Evolutionary conservation across 2,797 vertebrate genomes (phyloP).

Genomic region (Allobates femoralis): DNA sequence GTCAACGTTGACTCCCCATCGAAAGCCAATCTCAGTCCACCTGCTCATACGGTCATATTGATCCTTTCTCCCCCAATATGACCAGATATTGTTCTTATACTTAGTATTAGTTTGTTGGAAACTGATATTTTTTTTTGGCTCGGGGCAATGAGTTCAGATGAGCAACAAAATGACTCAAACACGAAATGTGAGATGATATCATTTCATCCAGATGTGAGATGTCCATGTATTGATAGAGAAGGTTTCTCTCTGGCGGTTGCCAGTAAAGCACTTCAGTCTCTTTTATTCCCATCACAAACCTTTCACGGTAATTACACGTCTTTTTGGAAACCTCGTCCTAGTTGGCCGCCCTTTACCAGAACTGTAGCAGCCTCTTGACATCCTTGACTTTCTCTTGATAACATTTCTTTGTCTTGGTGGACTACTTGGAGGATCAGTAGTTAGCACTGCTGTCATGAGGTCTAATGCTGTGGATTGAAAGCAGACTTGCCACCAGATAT

Average conservation of each 20-base stretch:
- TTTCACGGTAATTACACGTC: background rate
- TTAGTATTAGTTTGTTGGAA: background rate
- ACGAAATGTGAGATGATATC: constrained; percentile 3
- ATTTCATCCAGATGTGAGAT: constrained; percentile 26
- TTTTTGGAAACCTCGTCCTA: background rate
- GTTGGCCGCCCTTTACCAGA: background rate
- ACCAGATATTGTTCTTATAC: background rate
- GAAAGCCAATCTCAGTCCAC: background rate
- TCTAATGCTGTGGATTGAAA: no score
- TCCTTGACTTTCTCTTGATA: background rate
- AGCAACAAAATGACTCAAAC: background rate
- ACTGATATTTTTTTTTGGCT: background rate
- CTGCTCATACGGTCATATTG: background rate
- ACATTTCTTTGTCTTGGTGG: background rate
- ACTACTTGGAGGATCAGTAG: background rate
- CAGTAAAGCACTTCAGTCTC: background rate
- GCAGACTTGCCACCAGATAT: no score
- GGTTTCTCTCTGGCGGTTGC: background rate
- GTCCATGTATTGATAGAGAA: constrained; percentile 1
- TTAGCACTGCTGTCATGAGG: background rate
- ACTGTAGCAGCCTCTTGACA: background rate
- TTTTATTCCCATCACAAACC: background rate
- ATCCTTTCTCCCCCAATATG: background rate
- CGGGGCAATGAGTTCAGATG: no score
- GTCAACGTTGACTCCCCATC: background rate